Evolutionary conservation across 2,888 invertebrate genomes (phyloP).

Genomic region (Lutraria lutraria): DNA sequence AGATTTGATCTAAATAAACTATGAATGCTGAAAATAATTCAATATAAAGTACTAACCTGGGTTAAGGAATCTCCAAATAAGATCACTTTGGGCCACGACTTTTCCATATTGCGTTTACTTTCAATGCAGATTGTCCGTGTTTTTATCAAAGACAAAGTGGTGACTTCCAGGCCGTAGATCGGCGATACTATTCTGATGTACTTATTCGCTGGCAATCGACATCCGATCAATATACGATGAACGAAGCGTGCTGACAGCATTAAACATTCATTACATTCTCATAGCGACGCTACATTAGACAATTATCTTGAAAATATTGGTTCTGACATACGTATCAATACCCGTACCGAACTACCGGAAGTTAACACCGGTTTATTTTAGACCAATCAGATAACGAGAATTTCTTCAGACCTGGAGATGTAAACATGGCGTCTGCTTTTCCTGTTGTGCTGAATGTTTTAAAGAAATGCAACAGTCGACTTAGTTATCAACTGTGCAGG

Average conservation of each 20-base stretch:
- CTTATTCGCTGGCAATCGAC: slow-evolving; percentile 28
- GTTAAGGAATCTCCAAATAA: slow-evolving; percentile 85
- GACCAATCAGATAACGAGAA: neutral
- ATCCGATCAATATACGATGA: slow-evolving; percentile 23
- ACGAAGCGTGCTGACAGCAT: slow-evolving; percentile 8
- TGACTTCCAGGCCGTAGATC: neutral
- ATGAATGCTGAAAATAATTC: neutral
- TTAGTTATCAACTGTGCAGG: slow-evolving; percentile 8
- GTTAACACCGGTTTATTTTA: too few relatives aligned
- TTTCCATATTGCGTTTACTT: slow-evolving; percentile 39
- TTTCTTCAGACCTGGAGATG: neutral
- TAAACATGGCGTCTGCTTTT: slow-evolving; percentile 45
- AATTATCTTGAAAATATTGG: slow-evolving; percentile 13
- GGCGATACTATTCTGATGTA: slow-evolving; percentile 5
- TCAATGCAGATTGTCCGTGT: neutral
- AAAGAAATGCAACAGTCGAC: slow-evolving; percentile 6
- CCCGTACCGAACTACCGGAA: too few relatives aligned
- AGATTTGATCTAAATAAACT: too few relatives aligned
- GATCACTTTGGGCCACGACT: slow-evolving; percentile 78
- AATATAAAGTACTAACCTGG: slow-evolving; percentile 75
- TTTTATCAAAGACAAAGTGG: neutral
- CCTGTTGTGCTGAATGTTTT: neutral
- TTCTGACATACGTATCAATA: neutral
- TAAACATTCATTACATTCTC: slow-evolving; percentile 14
- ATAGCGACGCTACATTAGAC: neutral